Base-by-base conservation (phyloP, 53 echinoderm and acorn worm genomes). In the Holothuria scabra region DNA sequence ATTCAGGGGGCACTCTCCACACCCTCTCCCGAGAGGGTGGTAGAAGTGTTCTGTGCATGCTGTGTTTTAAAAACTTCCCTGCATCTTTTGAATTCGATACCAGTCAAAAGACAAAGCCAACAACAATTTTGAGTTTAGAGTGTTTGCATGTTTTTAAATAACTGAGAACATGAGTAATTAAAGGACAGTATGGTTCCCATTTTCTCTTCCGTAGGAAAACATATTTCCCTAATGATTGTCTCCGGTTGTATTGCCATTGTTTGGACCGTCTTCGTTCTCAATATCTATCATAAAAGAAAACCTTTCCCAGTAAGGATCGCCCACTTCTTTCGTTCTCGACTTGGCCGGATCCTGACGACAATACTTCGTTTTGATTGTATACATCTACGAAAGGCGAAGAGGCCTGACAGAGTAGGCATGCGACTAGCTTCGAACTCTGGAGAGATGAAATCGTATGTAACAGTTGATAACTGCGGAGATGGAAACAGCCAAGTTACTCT, bases 261-360 rank as follows among this genome's bases (percentile, higher is more conserved):
- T 0, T 64, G 64, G 28, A 64, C 64, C 64, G 64, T 64, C 64
- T 26, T 26, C 64, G 64, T 64, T 7, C 64, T 64, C 28, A 64
- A 30, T 22, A 10, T 64, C 21, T 30, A 64, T 21, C 30, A 64
- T 14, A 64, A 30, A 64, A 16, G 28, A 25, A 28, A 26, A 4
- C 64, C 64, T 2, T 64, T 64, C 14, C 64, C 64, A 19, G 12
- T 1, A 12, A 64, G 30, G 4, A 2, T 64, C 28, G 30, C 28
- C 28, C 14, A 30, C 2, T 28, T 64, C 14, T 30, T 64, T 2
- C 64, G 64, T 64, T 28, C 28, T 30, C 64, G 28, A 26, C 26
- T 30, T 12, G 64, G 26, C 10, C 10, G 30, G 11, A 24, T 28
- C 26, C 0, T 64, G 28, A 28, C 30, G 12, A 28, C 64, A 26